Percentiles rank a stretch among this genome's conserved stretches.
Conservation (phyloP, 37 sponge, comb jelly and placozoan genomes). For the Chondrosia reniformis region DNA sequence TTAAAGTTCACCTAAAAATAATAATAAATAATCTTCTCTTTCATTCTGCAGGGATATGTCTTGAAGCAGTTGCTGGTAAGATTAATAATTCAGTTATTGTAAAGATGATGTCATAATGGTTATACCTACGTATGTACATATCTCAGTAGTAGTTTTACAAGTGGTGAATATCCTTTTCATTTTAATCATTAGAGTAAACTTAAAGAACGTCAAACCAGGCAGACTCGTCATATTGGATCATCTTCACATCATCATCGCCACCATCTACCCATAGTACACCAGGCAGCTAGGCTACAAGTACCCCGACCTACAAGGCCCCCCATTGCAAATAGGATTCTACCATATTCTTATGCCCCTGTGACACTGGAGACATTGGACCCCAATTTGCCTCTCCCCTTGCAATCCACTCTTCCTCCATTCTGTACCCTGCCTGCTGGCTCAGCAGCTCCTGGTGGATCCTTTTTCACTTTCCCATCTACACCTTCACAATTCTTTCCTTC, state of each 20-base stretch:
- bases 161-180: too few relatives aligned
- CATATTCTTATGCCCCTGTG: too few relatives aligned
- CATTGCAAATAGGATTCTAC: too few relatives aligned
- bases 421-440: conserved; percentile 10
- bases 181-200: too few relatives aligned
- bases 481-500: conserved; percentile 64
- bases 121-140: not conserved
- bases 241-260: too few relatives aligned
- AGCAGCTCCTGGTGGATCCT: conserved; percentile 41
- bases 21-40: not conserved
- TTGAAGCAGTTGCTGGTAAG: conserved; percentile 23
- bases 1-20: too few relatives aligned
- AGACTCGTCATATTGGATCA: too few relatives aligned
- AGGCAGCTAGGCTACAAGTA: too few relatives aligned
- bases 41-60: conserved; percentile 12
- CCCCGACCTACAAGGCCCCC: too few relatives aligned
- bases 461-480: conserved; percentile 73
- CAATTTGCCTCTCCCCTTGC: not conserved
- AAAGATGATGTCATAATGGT: not conserved
- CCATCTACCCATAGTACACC: too few relatives aligned
- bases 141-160: too few relatives aligned
- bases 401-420: not conserved
- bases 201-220: too few relatives aligned
- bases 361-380: not conserved
- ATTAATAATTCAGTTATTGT: not conserved